Conservation (phyloP, 2,113 vertebrate species). For the Cebidichthys violaceus region DNA sequence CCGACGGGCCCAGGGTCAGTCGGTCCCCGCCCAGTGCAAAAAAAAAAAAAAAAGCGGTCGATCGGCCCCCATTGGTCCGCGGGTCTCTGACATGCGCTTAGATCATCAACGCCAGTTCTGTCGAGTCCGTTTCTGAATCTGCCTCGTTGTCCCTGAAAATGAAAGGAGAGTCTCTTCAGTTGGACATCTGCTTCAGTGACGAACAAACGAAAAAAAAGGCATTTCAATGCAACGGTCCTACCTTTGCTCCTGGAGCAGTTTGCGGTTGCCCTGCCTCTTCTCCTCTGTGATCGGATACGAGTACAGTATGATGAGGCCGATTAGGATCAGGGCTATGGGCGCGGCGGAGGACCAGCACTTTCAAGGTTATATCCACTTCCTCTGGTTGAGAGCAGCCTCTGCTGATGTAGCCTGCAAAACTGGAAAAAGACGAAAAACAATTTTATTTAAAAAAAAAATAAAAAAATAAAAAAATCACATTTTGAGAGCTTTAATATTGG, state of each 20-base stretch:
- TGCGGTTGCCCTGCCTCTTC: constrained; percentile 89
- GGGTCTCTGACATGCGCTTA: constrained; percentile 55
- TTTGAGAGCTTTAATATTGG: background rate
- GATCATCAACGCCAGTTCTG: constrained; percentile 70
- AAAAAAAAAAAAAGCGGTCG: too few relatives aligned
- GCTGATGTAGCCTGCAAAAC: constrained; percentile 93
- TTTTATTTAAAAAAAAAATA: background rate
- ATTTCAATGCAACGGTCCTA: constrained; percentile 53
- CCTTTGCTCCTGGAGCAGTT: constrained; percentile 91
- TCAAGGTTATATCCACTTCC: constrained; percentile 89
- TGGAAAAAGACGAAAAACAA: constrained; percentile 55
- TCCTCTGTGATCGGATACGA: constrained; percentile 93
- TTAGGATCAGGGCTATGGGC: constrained; percentile 88
- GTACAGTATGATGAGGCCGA: constrained; percentile 91
- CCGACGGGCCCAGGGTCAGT: constrained; percentile 37
- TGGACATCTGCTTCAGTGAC: background rate
- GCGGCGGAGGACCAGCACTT: constrained; percentile 90
- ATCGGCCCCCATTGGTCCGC: constrained; percentile 35
- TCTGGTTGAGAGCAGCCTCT: constrained; percentile 90
- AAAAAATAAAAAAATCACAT: background rate
- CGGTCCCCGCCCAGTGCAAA: constrained; percentile 69
- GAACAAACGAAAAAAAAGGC: background rate
- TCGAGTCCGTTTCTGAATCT: constrained; percentile 76
- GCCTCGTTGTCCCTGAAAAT: constrained; percentile 76
- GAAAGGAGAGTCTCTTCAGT: background rate